These are phyloP conservation scores for Myanophis thanlyinensis DNA, from an alignment of 2,113 vertebrate genomes.

Conservation along the genomic window DNA sequence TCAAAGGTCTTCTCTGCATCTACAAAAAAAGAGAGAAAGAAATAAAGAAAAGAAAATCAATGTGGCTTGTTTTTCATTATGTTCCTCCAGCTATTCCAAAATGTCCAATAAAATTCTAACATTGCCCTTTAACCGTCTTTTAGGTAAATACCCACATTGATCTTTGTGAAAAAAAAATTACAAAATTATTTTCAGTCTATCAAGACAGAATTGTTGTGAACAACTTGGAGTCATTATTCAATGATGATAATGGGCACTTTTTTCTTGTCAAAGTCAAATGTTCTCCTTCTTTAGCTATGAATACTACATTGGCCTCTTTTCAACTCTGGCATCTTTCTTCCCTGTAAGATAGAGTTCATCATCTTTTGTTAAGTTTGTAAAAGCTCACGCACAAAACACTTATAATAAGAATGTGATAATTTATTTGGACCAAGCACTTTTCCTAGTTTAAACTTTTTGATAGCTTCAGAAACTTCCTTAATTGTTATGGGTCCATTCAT, in stretches of 20 bases:
- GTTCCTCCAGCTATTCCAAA: neutral
- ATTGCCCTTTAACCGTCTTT: neutral
- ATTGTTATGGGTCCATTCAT: neutral
- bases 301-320: neutral
- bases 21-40: neutral
- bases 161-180: neutral
- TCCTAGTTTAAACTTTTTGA: neutral
- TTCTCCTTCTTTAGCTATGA: neutral
- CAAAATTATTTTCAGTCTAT: neutral
- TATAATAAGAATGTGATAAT: neutral
- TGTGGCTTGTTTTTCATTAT: neutral
- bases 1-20: neutral
- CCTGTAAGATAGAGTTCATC: neutral
- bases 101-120: neutral
- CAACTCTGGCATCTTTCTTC: neutral
- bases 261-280: neutral
- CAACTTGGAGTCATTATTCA: neutral
- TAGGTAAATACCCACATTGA: neutral
- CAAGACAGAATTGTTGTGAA: neutral
- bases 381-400: neutral
- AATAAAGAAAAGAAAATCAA: neutral
- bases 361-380: neutral
- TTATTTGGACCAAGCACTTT: neutral
- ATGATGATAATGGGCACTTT: neutral
- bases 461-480: neutral